Base-by-base conservation (phyloP, 2,888 invertebrate genomes). In the Apodemia duryi region DNA sequence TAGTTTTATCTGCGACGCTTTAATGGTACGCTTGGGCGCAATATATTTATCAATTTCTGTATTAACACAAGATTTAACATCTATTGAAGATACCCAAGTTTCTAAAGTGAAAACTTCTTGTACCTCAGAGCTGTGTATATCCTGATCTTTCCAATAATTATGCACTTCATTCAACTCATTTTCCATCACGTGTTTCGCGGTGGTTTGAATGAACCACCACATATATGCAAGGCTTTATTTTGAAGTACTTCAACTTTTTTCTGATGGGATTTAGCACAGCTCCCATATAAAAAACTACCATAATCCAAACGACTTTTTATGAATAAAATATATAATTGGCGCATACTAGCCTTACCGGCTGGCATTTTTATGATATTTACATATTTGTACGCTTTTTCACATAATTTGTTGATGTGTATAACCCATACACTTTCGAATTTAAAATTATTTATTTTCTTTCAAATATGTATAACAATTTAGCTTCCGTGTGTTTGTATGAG, bases 181-280 rank as follows among this genome's bases (percentile, higher is more conserved):
- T 10, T 67, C 60, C 67, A 67, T 64, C 5, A 64, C 32, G 32
- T 62, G 43, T 35, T 60, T 66, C 6, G 66, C 57, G 11, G 57
- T 54, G 13, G 63, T 62, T 62, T 41, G 35, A 43, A 61, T 65
- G 28, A 62, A 49, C 32, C 49, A 21, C 63, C 57, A 38, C 57
- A 52, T 13, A 60, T 57, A 49, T 41, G 49, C 21, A 63, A 46
- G 29, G 64, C 64, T 29, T 65, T 38, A 38, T 67, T 67, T 68
- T 69, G 68, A 70, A 71, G 69, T 68, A 72, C 72, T 68, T 74
- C 73, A 73, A 66, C 1, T 49, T 64, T 67, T 11, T 28, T 21
- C 51, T 63, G 32, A 54, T 67, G 64, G 28, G 52, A 21, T 32
- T 65, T 61, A 6, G 57, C 65, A 63, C 65, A 63, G 9, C 51